These are phyloP conservation scores for Peromyscus aztecus DNA, from an alignment of 2,797 vertebrate genomes.

Conservation along the genomic window DNA sequence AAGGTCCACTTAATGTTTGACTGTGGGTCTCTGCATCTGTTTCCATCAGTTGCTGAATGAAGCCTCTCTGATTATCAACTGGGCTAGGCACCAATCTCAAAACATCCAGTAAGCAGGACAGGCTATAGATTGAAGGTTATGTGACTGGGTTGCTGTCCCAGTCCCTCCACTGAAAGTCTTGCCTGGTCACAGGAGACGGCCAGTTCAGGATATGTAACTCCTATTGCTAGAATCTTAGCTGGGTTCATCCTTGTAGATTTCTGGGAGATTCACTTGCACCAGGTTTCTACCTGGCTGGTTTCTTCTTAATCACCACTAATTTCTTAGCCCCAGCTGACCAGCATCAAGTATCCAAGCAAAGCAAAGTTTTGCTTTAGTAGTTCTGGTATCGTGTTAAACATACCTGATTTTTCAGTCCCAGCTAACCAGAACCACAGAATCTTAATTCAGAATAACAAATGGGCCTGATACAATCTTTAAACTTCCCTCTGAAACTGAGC, in stretches of 20 bases:
- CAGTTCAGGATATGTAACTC: too few relatives aligned
- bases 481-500: not conserved
- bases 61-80: not conserved
- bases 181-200: not conserved
- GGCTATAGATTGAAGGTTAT: not conserved
- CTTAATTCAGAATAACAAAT: not conserved
- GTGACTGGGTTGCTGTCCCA: not conserved
- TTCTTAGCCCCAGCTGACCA: not conserved
- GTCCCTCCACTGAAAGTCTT: not conserved
- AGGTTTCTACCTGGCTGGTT: not conserved
- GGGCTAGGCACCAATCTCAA: not conserved
- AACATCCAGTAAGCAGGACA: not conserved
- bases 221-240: not conserved
- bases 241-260: not conserved
- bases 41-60: not conserved
- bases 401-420: not conserved
- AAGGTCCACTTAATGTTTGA: not conserved
- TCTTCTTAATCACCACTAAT: not conserved
- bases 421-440: not conserved
- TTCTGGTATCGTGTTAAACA: not conserved
- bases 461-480: not conserved
- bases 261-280: not conserved
- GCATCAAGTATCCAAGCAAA: not conserved
- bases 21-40: not conserved
- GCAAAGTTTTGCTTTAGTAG: not conserved